Evolutionary conservation across 2,888 invertebrate genomes (phyloP), one percentile per base, ranked within the genome.

Genomic region (Atrina japonica): DNA sequence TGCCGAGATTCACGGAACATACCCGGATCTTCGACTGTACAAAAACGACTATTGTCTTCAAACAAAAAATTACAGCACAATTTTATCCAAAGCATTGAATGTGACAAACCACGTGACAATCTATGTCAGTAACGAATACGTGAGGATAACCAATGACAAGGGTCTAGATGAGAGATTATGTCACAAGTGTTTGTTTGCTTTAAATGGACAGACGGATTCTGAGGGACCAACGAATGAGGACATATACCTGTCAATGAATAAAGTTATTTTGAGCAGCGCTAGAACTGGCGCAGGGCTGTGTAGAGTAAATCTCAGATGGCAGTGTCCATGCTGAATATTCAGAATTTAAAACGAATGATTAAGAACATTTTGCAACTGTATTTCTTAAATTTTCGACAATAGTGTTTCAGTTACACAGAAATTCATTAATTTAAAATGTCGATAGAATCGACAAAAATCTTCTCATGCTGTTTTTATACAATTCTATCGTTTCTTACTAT

Each of bases 131-230:
- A 77, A 77, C 43, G 66, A 77, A 16, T 58, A 70, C 53, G 56
- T 75, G 47, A 63, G 73, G 16, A 66, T 77, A 5, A 66, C 50
- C 25, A 75, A 77, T 40, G 45, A 63, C 58, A 64, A 55, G 7
- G 77, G 77, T 0, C 29, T 75, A 6, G 59, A 73, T 21, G 25
- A 58, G 23, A 35, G 59, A n/a, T 11, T 70, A 2, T 73, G 77
- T 18, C 58, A 65, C 23, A 18, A 58, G 21, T 75, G 75, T n/a
- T 56, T 70, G 16, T 77, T 58, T 55, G 73, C 75, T 21, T 60
- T 77, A 43, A 77, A 77, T 47, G 73, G 73, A 5, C 77, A 77
- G 27, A 73, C 75, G 30, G 50, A 16, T 2, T 65, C 60, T 5
- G 50, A 47, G 6, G 45, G 47, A 23, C 40, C 64, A 3, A 70